A percentile compares a stretch with the other conserved stretches of the same genome.
phyloP scores from a whole-genome alignment of 2,797 vertebrate species.

The Heteromormyrus szaboi region DNA sequence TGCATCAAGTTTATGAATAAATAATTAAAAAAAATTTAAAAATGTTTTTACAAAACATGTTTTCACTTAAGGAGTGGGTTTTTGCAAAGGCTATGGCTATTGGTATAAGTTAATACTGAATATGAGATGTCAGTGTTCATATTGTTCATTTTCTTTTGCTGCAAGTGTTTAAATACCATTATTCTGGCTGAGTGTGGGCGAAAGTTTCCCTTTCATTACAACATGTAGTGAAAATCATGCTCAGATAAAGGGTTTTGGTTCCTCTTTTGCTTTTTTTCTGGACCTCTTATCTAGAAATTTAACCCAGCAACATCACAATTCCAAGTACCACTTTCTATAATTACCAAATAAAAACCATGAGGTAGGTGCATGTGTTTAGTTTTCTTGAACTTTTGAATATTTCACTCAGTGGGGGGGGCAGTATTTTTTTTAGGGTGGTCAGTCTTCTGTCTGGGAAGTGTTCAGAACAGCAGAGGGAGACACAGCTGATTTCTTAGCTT shows the following conservation, averaged over 20 bases:
- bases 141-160: background rate
- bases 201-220: background rate
- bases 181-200: background rate
- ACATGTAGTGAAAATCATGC: background rate
- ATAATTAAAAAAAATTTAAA: conserved; percentile 76
- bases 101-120: background rate
- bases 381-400: background rate
- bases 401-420: background rate
- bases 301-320: background rate
- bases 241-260: background rate
- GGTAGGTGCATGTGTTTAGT: background rate
- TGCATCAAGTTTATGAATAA: conserved; percentile 99
- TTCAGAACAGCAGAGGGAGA: background rate
- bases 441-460: background rate
- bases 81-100: background rate
- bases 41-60: background rate
- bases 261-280: background rate
- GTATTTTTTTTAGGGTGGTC: background rate
- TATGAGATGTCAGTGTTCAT: background rate
- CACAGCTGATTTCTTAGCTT: background rate
- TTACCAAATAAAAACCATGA: background rate
- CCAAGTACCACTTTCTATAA: background rate
- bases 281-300: background rate
- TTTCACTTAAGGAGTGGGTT: background rate
- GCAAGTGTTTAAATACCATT: background rate